These are phyloP conservation scores for Vireo altiloquus DNA, from an alignment of 2,113 vertebrate genomes.

Conservation along the genomic window DNA sequence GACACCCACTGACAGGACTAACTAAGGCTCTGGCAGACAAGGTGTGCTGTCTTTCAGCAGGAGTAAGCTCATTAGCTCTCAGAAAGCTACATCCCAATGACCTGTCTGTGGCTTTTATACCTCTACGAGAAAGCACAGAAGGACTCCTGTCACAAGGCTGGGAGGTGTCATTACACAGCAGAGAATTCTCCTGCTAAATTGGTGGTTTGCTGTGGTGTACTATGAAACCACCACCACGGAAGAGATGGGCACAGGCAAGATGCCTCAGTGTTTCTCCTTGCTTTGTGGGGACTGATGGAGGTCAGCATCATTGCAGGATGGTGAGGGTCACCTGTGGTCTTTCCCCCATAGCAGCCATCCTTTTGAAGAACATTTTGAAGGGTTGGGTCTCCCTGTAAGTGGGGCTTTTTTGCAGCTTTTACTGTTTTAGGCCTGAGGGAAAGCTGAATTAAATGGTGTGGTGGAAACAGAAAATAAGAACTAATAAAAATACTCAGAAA, in stretches of 20 bases:
- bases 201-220: conserved; percentile 28
- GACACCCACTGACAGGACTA: background rate
- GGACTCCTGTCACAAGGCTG: conserved; percentile 2
- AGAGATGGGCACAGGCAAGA: background rate
- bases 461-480: conserved; percentile 3
- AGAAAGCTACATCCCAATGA: background rate
- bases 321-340: background rate
- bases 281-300: background rate
- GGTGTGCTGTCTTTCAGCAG: background rate
- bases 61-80: background rate
- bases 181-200: conserved; percentile 30
- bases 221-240: background rate
- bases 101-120: background rate
- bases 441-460: background rate
- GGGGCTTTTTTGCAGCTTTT: background rate
- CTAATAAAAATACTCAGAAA: background rate
- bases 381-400: background rate
- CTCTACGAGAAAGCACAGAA: background rate
- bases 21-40: background rate
- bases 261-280: background rate
- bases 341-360: background rate
- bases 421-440: background rate
- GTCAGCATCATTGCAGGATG: fast-evolving
- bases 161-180: background rate
- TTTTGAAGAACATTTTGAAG: background rate